Evolutionary conservation across 2,113 vertebrate species (phyloP).

Genomic region (Antechinus flavipes): DNA sequence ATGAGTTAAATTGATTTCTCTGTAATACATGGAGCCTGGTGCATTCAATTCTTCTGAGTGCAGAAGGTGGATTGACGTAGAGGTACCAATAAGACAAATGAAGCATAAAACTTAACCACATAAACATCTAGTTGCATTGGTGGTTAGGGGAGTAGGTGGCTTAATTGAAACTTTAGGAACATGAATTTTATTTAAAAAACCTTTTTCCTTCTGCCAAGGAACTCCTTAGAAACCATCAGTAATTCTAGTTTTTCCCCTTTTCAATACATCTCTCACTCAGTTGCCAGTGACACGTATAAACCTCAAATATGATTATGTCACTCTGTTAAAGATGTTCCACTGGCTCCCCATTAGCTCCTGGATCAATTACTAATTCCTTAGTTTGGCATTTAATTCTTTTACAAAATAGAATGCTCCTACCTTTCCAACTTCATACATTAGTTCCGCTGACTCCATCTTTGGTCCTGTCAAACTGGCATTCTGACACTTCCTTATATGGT

Average conservation of each 20-base stretch:
- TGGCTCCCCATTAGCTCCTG: neutral
- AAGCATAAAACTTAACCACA: fast-evolving
- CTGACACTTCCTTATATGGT: neutral
- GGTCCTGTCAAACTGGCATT: neutral
- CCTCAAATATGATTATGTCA: neutral
- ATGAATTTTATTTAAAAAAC: neutral
- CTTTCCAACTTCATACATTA: neutral
- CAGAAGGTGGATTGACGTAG: fast-evolving
- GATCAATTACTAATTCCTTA: neutral
- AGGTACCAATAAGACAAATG: neutral
- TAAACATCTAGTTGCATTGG: fast-evolving
- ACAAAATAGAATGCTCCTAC: neutral
- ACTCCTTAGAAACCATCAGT: neutral
- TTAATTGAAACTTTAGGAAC: neutral
- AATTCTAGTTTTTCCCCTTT: neutral
- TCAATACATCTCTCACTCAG: neutral
- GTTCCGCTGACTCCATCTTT: neutral
- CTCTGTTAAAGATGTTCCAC: neutral
- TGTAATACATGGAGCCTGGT: fast-evolving
- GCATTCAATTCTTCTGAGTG: fast-evolving
- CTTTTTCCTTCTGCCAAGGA: neutral
- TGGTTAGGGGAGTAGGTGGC: neutral
- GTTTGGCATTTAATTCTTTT: neutral
- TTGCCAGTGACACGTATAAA: neutral
- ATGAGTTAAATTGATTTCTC: neutral